Evolutionary conservation across 2,113 vertebrate genomes (phyloP), one percentile per base, ranked within the genome.

Genomic region (Oreochromis spilurus): DNA sequence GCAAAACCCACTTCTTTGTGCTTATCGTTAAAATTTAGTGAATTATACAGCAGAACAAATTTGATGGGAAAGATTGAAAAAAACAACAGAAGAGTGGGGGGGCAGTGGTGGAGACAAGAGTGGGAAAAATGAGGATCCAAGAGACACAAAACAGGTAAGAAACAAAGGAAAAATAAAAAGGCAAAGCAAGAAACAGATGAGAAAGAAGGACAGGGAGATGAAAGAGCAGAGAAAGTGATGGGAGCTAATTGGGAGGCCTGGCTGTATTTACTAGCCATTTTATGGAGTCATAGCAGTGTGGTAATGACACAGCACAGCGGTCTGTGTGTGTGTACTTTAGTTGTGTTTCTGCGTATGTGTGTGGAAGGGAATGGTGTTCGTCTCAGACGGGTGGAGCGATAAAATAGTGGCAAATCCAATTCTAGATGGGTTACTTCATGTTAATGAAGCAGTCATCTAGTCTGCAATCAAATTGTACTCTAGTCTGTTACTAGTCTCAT

Each of bases 241-340:
- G 50, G 70, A 83, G 91, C 88, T 96, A 95, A 96, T 95, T 89
- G 92, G 40, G 65, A 84, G 67, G 87, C 84, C 88, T 79, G 90
- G 72, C 45, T 86, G 86, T 86, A 94, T 93, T 93, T 92, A 95
- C 94, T 89, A 62, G 24, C 43, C 70, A 85, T 94, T 95, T 95
- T 94, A 95, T 94, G 88, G 93, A 95, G 94, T 95, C 88, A 78
- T 90, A 93, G 91, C 79, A 88, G 87, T 92, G 89, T 89, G 82
- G 82, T 91, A 92, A 92, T 94, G 90, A 95, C 87, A 92, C 79
- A 38, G 88, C 21, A 9, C 45, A 81, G 91, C 2, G 54, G 92
- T 85, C 79, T 91, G 83, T 45, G 84, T 62, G 87, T 85, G 87
- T 85, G 85, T 88, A 70, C 43, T 6, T 81, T n/a, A 52, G 43